Evolutionary conservation across 92 coral and sea anemone species (phyloP).

Genomic region (Porites cylindrica): DNA sequence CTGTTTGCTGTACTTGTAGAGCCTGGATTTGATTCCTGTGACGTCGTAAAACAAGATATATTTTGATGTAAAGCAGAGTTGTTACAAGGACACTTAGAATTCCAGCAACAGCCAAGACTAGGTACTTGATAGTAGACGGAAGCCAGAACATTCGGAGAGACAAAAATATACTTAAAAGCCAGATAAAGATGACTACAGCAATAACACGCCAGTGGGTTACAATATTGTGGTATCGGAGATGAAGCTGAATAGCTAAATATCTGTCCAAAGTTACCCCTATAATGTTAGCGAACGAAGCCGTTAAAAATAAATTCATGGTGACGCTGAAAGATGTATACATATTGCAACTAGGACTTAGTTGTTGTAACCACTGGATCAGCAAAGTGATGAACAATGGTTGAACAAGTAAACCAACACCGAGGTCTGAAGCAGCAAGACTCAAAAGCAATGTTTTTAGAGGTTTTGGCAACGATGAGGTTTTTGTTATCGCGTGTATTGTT

Average conservation of each 20-base stretch:
- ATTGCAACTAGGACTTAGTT: neutral
- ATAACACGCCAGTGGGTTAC: neutral
- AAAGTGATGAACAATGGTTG: neutral
- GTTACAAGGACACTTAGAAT: neutral
- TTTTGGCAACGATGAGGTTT: no score
- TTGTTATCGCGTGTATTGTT: no score
- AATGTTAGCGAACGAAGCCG: neutral
- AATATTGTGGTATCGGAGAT: neutral
- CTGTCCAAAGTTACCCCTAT: neutral
- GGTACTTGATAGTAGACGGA: neutral
- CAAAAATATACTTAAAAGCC: neutral
- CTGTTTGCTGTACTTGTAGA: no score
- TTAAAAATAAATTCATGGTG: neutral
- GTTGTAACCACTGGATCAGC: neutral
- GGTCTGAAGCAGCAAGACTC: neutral
- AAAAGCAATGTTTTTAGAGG: no score
- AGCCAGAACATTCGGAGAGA: neutral
- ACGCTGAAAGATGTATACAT: neutral
- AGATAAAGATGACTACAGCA: no score
- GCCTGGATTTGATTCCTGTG: conserved; percentile 3
- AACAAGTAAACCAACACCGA: neutral
- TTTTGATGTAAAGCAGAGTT: neutral
- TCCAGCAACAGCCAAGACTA: neutral
- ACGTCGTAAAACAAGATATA: neutral
- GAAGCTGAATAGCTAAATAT: conserved; percentile 13